Evolutionary conservation across 1,140 invertebrate genomes (phyloP).

Genomic region (Heterodera schachtii): DNA sequence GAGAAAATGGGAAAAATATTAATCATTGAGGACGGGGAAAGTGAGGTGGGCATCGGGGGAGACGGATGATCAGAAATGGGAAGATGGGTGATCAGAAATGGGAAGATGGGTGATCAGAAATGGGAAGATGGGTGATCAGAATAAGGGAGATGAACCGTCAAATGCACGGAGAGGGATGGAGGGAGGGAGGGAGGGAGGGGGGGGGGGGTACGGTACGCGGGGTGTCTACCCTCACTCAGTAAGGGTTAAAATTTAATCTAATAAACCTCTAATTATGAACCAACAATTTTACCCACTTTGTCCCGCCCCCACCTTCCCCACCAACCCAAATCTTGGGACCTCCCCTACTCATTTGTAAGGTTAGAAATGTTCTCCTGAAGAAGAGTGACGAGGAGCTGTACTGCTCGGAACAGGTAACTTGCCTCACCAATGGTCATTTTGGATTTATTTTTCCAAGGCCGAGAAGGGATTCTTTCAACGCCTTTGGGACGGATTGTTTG

Average conservation of each 20-base stretch:
- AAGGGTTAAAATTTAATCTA: too few relatives aligned
- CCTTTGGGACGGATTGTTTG: constrained; percentile 21
- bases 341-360: not conserved
- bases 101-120: not conserved
- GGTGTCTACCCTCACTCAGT: too few relatives aligned
- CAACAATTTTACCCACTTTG: too few relatives aligned
- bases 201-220: too few relatives aligned
- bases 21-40: constrained; percentile 8
- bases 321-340: too few relatives aligned
- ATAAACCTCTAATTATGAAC: too few relatives aligned
- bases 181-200: too few relatives aligned
- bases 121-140: not conserved
- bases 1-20: not conserved
- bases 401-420: not conserved
- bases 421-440: not conserved
- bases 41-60: not conserved
- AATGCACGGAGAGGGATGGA: too few relatives aligned
- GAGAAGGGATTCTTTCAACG: constrained; percentile 5
- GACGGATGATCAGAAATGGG: not conserved
- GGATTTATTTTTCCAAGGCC: too few relatives aligned
- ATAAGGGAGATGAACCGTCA: too few relatives aligned
- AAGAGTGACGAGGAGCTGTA: constrained; percentile 12
- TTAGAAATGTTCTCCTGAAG: not conserved
- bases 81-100: not conserved
- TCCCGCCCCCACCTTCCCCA: too few relatives aligned